These are phyloP conservation scores for western clawed frog (Xenopus tropicalis) DNA, from an alignment of 2,113 vertebrate species.

Conservation along the genomic window DNA sequence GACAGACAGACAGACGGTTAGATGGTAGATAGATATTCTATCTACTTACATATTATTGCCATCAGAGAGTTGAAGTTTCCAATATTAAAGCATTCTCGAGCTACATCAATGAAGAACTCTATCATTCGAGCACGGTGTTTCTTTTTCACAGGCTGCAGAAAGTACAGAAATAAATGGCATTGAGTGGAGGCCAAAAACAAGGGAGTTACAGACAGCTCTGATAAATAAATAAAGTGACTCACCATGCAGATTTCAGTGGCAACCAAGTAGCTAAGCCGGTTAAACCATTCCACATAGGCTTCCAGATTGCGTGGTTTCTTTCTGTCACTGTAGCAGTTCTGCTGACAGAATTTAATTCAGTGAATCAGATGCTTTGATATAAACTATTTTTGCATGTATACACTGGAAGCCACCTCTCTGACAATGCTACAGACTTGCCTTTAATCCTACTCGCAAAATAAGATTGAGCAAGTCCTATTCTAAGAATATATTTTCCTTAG, in stretches of 20 bases:
- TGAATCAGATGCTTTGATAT: too few relatives aligned
- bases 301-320: slow-evolving; percentile 86
- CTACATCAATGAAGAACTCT: slow-evolving; percentile 94
- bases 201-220: neutral
- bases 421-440: too few relatives aligned
- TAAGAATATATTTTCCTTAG: too few relatives aligned
- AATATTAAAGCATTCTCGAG: slow-evolving; percentile 93
- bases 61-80: slow-evolving; percentile 98
- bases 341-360: slow-evolving; percentile 13
- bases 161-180: neutral
- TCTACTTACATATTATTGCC: slow-evolving; percentile 95
- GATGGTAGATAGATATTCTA: too few relatives aligned
- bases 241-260: slow-evolving; percentile 97
- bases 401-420: too few relatives aligned
- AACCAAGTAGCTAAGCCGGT: slow-evolving; percentile 91
- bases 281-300: slow-evolving; percentile 95
- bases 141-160: slow-evolving; percentile 83
- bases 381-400: too few relatives aligned
- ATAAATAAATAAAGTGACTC: slow-evolving; percentile 47
- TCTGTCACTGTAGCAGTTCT: slow-evolving; percentile 77
- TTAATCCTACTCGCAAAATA: too few relatives aligned
- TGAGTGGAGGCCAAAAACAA: neutral
- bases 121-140: slow-evolving; percentile 87
- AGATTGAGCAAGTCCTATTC: too few relatives aligned
- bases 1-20: too few relatives aligned